These are phyloP conservation scores for Nasonia giraulti DNA, from an alignment of 1,140 invertebrate species.

Conservation along the genomic window DNA sequence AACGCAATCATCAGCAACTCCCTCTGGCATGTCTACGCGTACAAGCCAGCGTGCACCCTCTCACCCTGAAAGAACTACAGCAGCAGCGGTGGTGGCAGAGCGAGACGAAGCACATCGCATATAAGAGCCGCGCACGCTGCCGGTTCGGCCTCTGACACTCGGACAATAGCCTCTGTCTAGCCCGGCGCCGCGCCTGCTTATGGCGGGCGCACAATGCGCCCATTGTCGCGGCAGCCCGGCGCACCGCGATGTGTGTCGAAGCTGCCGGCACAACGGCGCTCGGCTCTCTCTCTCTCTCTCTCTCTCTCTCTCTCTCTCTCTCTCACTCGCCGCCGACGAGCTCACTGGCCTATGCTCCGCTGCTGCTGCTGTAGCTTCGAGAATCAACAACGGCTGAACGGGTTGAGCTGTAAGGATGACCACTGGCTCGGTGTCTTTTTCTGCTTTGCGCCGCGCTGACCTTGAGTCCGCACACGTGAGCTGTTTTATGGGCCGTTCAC, in stretches of 20 bases:
- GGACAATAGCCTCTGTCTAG: slow-evolving; percentile 70
- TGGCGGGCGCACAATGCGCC: slow-evolving; percentile 73
- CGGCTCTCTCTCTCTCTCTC: neutral
- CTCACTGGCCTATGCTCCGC: neutral
- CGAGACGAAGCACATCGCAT: slow-evolving; percentile 4
- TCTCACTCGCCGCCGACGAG: neutral
- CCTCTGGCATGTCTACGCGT: no score
- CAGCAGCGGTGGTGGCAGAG: neutral
- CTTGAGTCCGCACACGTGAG: no score
- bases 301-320: no score
- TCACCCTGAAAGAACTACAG: neutral
- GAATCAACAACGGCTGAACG: neutral
- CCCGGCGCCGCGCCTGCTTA: slow-evolving; percentile 67
- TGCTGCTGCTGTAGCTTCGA: neutral
- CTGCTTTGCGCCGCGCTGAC: no score
- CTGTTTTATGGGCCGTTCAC: no score
- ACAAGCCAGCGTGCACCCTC: neutral
- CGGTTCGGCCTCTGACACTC: slow-evolving; percentile 65
- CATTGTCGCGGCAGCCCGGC: slow-evolving; percentile 69
- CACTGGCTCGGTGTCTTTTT: no score
- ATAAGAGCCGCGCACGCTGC: neutral
- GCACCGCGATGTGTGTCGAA: slow-evolving; percentile 68
- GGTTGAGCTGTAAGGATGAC: no score
- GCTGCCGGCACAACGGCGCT: slow-evolving; percentile 55
- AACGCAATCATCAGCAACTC: no score